Base-by-base conservation (phyloP, 2,888 invertebrate species). In the Epirrhoe tristata region DNA sequence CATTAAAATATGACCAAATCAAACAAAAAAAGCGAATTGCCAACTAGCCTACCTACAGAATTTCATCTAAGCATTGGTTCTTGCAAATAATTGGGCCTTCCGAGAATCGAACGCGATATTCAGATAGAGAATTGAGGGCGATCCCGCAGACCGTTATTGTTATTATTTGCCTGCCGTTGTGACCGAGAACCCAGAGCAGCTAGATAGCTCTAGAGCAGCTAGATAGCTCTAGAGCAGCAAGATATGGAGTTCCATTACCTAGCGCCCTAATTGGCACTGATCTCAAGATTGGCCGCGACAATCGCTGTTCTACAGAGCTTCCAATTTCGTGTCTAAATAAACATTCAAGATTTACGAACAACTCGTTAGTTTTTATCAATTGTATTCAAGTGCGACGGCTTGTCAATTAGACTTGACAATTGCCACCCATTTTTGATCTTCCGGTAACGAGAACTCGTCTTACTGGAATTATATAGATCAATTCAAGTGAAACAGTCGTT, bases 91-190 rank as follows among this genome's bases (percentile, higher is more conserved):
- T 70, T 70, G 72, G 59, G 65, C 59, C 34, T 64, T 64, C 67
- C 61, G 34, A 68, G 71, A 77, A 79, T 79, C 76, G 73, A 70
- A 71, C 71, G 67, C 77, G 78, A 79, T 76, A 79, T 78, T 77
- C 72, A 76, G 76, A 78, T 82, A 81, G 77, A 76, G 77, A 78
- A 80, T 77, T 71, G 73, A 74, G 77, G 77, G 70, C 81, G 79
- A 79, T 80, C 77, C 76, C 74, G 68, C 69, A 69, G 62, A 73
- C 82, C 82, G 83, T 83, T 84, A 83, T 75, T 79, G 79, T 81
- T 82, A 83, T 84, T 83, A 84, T 83, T 82, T 80, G 77, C 78
- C 71, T 73, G 77, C 61, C 59, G 66, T 63, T 60, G 59, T 67
- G 69, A 74, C 72, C 70, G 63, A 66, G 64, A 63, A 64, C 56